Evolutionary conservation across 2,888 invertebrate species (phyloP), one percentile per base, ranked within the genome.

Genomic region (Agriopis marginaria): DNA sequence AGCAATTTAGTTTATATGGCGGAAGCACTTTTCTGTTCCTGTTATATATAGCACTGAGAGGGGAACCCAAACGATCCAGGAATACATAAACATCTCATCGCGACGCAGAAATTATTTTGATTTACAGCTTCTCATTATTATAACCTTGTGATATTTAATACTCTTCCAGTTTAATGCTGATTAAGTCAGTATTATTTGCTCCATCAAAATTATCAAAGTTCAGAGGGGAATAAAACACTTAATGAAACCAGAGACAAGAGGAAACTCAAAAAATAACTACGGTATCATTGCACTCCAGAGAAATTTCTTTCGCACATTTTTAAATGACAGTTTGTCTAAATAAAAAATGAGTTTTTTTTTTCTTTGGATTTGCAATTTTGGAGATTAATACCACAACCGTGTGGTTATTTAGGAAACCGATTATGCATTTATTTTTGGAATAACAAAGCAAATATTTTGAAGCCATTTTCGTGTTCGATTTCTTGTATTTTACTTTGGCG

Each of bases 1-100:
- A 76, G 75, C 79, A 73, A 77, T 79, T 79, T 78, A 81, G 71
- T 84, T 86, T 32, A 23, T 51, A 84, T 79, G 82, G 80, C 88
- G 89, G 88, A 91, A 90, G 86, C 86, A 85, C 86, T 89, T 79
- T 85, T 89, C 89, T 91, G 92, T 92, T 91, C 90, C 78, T 75
- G 88, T 86, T 74, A 77, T 73, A 23, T 44, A 53, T 63, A 61
- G 39, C 74, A 78, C 70, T 72, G 73, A 68, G 75, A 68, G 75
- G 81, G 82, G 82, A 82, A 79, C 80, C 73, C 79, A 70, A 54
- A 59, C 68, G 59, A n/a, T 47, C 11, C 60, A 68, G 69, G 68
- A 63, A 73, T 75, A 63, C 76, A 83, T 85, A 87, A 87, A 86
- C 85, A 84, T 82, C 77, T 86, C 86, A 86, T 82, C 84, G 78